A percentile compares a stretch with the other conserved stretches of the same genome.
These are phyloP conservation scores for Rotaria macrura DNA, from an alignment of 2,888 invertebrate species.

Conservation along the genomic window DNA sequence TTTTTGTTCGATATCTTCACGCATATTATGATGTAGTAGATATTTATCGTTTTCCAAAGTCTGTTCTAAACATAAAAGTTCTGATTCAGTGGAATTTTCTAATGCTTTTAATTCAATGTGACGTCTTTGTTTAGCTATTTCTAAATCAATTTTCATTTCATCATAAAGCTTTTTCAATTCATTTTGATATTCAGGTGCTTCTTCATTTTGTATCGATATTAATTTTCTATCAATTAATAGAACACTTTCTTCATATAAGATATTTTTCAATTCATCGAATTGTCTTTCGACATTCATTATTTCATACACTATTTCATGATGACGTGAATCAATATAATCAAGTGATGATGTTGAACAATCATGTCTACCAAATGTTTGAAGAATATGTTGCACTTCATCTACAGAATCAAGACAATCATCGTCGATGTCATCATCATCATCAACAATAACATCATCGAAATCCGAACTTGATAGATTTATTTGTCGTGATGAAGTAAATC, in stretches of 20 bases:
- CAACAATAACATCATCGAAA: background rate
- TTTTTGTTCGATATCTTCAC: background rate
- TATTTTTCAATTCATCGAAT: background rate
- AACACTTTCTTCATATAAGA: conserved; percentile 8
- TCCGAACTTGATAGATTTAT: background rate
- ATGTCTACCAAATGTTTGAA: background rate
- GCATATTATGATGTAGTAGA: background rate
- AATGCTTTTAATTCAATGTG: background rate
- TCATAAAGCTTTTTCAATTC: conserved; percentile 8
- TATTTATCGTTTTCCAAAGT: conserved; percentile 13
- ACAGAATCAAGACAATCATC: background rate
- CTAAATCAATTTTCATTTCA: background rate
- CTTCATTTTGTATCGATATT: background rate
- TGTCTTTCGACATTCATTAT: background rate
- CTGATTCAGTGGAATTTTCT: background rate
- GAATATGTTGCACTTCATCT: background rate
- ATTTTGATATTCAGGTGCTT: conserved; percentile 19
- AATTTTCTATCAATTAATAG: background rate
- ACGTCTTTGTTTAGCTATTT: background rate
- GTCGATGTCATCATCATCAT: background rate
- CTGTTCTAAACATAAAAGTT: conserved; percentile 4
- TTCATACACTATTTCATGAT: conserved; percentile 19
- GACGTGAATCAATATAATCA: conserved; percentile 5
- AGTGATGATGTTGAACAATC: background rate
- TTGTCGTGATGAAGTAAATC: background rate